Base-by-base conservation (phyloP, 2,888 invertebrate genomes). In the Tridacna crocea region DNA sequence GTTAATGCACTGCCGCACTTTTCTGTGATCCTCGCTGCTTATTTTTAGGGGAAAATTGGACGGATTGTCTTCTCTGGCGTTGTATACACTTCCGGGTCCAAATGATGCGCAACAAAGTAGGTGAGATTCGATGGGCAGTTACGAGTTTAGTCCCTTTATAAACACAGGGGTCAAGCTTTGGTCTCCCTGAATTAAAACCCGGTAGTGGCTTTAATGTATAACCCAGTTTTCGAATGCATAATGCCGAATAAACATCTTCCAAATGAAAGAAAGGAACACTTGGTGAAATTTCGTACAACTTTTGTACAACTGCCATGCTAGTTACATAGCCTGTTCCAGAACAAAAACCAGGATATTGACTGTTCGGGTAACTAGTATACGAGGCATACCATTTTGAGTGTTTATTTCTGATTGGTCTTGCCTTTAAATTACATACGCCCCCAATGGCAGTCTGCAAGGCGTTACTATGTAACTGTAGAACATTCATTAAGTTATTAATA, bases 381-480 rank as follows among this genome's bases (percentile, higher is more conserved):
- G 91, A 90, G 1, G 90, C 91, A 65, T 87, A 91, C 91, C 91
- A 92, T 82, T 92, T 92, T 24, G 91, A 91, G 0, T 36, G 51
- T n/a, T 26, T 60, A 65, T 85, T 75, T 27, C 91, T 82, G 27
- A 88, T 90, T 27, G 91, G 91, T 47, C 46, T 63, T 6, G 83
- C 87, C 24, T 74, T 63, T 10, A 17, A 13, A 10, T 48, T 55
- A 58, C 92, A 92, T 0, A 73, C 24, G 0, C 91, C 92, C 0
- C 83, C 87, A 0, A 91, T 80, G 13, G 82, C 61, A 0, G 63
- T 84, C 17, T 88, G 82, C 36, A 91, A 73, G 11, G 17, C 47
- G 0, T 72, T 22, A 6, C 51, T 66, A 15, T 74, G 26, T 26
- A 61, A 55, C 11, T 75, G 47, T 2, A 89, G 51, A n/a, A 87